Conservation (phyloP, 2,113 vertebrate species). For the Pteropus alecto region DNA sequence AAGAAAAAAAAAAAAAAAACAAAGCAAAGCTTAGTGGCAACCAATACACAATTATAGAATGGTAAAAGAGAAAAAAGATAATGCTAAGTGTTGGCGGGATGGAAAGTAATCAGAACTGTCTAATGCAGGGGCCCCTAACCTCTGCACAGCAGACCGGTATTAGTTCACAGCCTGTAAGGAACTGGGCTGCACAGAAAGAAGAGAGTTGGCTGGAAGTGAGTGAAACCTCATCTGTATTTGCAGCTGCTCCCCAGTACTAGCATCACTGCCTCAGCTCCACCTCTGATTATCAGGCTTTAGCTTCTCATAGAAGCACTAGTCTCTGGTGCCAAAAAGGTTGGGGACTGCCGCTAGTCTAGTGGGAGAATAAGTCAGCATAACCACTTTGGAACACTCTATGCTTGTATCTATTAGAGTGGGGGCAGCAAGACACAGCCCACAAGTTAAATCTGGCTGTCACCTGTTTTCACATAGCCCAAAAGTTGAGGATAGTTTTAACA, state of each 20-base stretch:
- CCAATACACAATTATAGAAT: neutral
- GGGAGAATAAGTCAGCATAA: neutral
- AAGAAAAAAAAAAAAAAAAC: neutral
- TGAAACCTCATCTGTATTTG: too few relatives aligned
- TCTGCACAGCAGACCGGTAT: too few relatives aligned
- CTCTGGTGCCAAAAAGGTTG: too few relatives aligned
- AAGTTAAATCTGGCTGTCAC: neutral
- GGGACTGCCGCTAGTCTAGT: too few relatives aligned
- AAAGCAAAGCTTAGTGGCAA: neutral
- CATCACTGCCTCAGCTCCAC: too few relatives aligned
- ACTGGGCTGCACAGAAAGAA: too few relatives aligned
- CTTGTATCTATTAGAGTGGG: neutral
- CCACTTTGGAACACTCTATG: neutral
- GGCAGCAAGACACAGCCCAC: neutral
- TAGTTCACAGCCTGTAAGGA: too few relatives aligned
- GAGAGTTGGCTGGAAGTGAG: too few relatives aligned
- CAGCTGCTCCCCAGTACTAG: too few relatives aligned
- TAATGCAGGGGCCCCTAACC: too few relatives aligned
- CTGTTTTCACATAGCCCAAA: neutral
- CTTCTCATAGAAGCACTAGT: too few relatives aligned
- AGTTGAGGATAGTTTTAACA: neutral
- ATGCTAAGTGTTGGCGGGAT: neutral
- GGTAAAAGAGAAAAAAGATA: neutral
- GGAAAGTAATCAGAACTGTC: neutral
- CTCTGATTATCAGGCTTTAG: too few relatives aligned